A percentile compares a stretch with the other conserved stretches of the same genome.
phyloP scores from a whole-genome alignment of 2,888 invertebrate genomes.

The Morpho deidamia region DNA sequence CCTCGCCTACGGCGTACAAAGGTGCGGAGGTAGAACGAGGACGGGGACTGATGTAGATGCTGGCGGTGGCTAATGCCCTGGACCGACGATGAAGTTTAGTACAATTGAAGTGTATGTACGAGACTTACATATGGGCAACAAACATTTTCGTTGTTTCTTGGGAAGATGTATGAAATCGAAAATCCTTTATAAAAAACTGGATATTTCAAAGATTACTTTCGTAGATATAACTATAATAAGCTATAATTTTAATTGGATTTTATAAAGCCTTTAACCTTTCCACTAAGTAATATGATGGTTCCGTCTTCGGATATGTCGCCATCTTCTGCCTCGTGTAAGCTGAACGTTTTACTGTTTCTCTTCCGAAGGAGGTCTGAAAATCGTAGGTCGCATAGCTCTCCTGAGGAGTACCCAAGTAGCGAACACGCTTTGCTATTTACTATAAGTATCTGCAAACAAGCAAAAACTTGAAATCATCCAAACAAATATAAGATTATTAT shows the following conservation, averaged over 20 bases:
- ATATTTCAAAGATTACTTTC: no score
- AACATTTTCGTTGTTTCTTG: not conserved
- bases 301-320: conserved; percentile 76
- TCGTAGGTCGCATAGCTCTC: conserved; percentile 70
- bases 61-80: no score
- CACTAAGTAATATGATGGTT: conserved; percentile 79
- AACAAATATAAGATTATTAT: not conserved
- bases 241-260: no score
- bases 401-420: conserved; percentile 75
- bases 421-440: conserved; percentile 83
- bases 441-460: conserved; percentile 76
- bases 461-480: not conserved
- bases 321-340: conserved; percentile 67
- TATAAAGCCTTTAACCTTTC: conserved; percentile 62
- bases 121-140: not conserved
- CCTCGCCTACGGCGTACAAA: no score
- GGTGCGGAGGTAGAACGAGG: no score
- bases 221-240: no score
- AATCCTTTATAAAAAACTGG: no score
- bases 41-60: no score
- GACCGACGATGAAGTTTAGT: no score
- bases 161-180: no score
- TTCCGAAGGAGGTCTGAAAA: conserved; percentile 73
- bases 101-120: no score
- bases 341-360: conserved; percentile 67